Conservation (phyloP, 2,797 vertebrate genomes). For the Malacoraja senta region DNA sequence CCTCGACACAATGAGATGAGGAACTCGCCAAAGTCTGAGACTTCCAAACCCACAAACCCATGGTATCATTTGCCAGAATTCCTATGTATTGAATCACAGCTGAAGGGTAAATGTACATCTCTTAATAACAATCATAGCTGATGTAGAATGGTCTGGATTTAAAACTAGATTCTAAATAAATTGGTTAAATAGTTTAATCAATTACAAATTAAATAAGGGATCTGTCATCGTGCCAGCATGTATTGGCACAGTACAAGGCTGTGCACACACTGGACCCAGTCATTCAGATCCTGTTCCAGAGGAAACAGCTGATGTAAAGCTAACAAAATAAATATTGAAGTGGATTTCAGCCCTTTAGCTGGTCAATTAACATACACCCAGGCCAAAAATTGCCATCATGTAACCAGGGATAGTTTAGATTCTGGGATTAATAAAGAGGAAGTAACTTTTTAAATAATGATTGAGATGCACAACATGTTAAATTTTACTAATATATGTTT, state of each 20-base stretch:
- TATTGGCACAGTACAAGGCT: constrained; percentile 4
- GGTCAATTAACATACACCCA: constrained; percentile 16
- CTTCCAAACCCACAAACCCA: background rate
- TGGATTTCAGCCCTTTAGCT: constrained; percentile 3
- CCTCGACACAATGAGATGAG: background rate
- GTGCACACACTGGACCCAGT: constrained; percentile 26
- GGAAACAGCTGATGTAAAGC: constrained; percentile 27
- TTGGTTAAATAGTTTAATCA: constrained; percentile 32
- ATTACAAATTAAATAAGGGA: constrained; percentile 32
- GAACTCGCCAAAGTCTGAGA: background rate
- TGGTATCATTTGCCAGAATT: background rate
- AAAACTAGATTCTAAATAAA: constrained; percentile 29
- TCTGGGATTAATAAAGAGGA: background rate
- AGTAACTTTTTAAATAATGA: background rate
- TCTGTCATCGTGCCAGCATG: constrained; percentile 26
- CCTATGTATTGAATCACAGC: background rate
- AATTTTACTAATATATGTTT: background rate
- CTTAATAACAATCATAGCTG: constrained; percentile 9
- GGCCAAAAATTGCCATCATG: constrained; percentile 3
- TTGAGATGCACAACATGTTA: background rate
- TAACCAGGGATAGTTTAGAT: background rate
- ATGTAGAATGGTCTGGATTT: constrained; percentile 6
- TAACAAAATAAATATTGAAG: constrained; percentile 29
- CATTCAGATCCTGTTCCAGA: constrained; percentile 31
- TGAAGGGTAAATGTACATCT: background rate